phyloP scores from a whole-genome alignment of 2,797 vertebrate species.

The Sorex maritimensis region DNA sequence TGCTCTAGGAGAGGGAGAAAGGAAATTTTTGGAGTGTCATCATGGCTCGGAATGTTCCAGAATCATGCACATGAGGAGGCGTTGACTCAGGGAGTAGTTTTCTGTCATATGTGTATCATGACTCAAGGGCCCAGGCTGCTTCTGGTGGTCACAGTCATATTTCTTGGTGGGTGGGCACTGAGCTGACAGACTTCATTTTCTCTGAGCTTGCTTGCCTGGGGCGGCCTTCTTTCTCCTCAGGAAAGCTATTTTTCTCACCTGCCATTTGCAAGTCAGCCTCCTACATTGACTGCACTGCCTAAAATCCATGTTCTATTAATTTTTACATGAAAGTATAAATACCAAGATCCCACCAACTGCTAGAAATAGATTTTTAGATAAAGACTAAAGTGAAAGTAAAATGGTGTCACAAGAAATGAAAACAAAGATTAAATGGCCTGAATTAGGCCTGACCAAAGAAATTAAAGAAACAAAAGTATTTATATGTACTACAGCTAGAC shows the following conservation, averaged over 20 bases:
- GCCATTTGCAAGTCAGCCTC: conserved; percentile 25
- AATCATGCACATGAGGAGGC: background rate
- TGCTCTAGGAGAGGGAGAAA: background rate
- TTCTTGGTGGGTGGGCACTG: too few relatives aligned
- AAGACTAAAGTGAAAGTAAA: conserved; percentile 59
- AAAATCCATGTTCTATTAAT: conserved; percentile 62
- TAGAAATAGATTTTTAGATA: conserved; percentile 50
- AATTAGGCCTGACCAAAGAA: conserved; percentile 7
- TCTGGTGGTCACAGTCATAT: background rate
- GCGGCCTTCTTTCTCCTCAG: too few relatives aligned
- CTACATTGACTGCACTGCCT: background rate
- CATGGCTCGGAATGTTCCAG: background rate
- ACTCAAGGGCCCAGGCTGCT: background rate
- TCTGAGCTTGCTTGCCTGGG: background rate
- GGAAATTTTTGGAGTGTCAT: background rate
- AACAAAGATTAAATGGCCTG: background rate
- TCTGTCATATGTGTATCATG: conserved; percentile 14
- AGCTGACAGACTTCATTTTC: background rate
- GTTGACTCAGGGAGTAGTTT: conserved; percentile 28
- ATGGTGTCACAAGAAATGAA: conserved; percentile 21
- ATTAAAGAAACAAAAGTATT: background rate
- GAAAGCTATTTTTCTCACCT: conserved; percentile 16
- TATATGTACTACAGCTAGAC: background rate
- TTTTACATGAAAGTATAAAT: conserved; percentile 63
- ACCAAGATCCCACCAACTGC: conserved; percentile 25